Evolutionary conservation across 1,140 invertebrate genomes (phyloP).

Genomic region (Aphidius gifuensis): DNA sequence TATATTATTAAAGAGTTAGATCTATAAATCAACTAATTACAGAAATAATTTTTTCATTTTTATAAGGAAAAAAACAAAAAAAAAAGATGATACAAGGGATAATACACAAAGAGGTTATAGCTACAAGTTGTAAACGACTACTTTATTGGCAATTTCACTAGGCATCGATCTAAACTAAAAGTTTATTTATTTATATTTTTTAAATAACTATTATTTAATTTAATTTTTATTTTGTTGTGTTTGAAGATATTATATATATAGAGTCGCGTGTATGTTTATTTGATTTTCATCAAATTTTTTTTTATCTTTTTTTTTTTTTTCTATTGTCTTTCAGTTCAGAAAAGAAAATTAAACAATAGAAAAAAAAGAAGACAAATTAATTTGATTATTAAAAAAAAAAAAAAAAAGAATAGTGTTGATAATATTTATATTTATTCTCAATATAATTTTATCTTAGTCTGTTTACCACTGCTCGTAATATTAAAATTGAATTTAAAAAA

Average conservation of each 20-base stretch:
- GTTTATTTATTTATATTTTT: conserved; percentile 20
- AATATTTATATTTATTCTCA: too few species aligned
- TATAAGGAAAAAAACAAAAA: conserved; percentile 3
- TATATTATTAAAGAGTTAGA: conserved; percentile 14
- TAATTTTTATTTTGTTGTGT: conserved; percentile 3
- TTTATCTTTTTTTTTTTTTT: too few species aligned
- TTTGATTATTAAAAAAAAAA: too few species aligned
- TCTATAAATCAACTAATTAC: conserved; percentile 17
- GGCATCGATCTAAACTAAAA: conserved; percentile 51
- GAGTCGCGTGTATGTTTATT: background rate
- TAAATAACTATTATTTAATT: conserved; percentile 26
- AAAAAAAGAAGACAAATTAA: too few species aligned
- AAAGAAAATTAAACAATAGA: too few species aligned
- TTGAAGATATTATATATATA: conserved; percentile 2
- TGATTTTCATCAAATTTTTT: too few species aligned
- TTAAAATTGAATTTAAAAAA: too few species aligned
- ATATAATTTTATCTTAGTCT: too few species aligned
- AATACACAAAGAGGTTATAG: conserved; percentile 53
- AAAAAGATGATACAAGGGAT: conserved; percentile 34
- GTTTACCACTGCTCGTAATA: too few species aligned
- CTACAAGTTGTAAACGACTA: conserved; percentile 55
- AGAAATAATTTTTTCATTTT: conserved; percentile 10
- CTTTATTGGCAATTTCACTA: conserved; percentile 56
- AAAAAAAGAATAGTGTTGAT: too few species aligned
- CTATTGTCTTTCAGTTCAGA: too few species aligned